A percentile compares a stretch with the other conserved stretches of the same genome.
Conservation (phyloP, 2,113 vertebrate species). For the Scartelaos histophorus region DNA sequence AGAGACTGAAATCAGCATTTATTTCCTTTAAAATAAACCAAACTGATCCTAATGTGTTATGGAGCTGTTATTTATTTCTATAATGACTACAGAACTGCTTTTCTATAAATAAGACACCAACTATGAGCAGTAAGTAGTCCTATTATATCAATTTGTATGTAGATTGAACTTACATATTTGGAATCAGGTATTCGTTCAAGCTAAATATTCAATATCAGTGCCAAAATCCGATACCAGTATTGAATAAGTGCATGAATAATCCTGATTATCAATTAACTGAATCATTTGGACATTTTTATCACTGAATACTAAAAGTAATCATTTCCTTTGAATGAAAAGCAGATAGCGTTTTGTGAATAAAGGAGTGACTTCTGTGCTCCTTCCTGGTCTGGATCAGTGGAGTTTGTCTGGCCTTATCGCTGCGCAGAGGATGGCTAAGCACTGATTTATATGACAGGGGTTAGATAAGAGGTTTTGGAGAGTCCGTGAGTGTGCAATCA, state of each 20-base stretch:
- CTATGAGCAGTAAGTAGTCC: too few species aligned
- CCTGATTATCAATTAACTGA: background rate
- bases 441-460: slow-evolving; percentile 60
- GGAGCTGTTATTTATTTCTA: too few species aligned
- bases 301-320: slow-evolving; percentile 29
- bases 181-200: too few species aligned
- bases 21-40: too few species aligned
- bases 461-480: slow-evolving; percentile 62
- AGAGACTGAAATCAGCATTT: too few species aligned
- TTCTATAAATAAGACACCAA: too few species aligned
- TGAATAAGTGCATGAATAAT: background rate
- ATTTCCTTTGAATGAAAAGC: slow-evolving; percentile 54
- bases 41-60: too few species aligned
- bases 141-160: too few species aligned
- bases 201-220: too few species aligned
- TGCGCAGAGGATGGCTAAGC: slow-evolving; percentile 51
- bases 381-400: slow-evolving; percentile 39
- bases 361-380: slow-evolving; percentile 35
- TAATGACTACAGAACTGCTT: too few species aligned
- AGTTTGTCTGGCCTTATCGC: slow-evolving; percentile 62
- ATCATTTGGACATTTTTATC: background rate
- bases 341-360: slow-evolving; percentile 40
- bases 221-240: too few species aligned
- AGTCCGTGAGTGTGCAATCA: slow-evolving; percentile 51
- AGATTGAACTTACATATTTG: too few species aligned